Conservation (phyloP, 2,888 invertebrate genomes). For the Drosophila fulvimacula region DNA sequence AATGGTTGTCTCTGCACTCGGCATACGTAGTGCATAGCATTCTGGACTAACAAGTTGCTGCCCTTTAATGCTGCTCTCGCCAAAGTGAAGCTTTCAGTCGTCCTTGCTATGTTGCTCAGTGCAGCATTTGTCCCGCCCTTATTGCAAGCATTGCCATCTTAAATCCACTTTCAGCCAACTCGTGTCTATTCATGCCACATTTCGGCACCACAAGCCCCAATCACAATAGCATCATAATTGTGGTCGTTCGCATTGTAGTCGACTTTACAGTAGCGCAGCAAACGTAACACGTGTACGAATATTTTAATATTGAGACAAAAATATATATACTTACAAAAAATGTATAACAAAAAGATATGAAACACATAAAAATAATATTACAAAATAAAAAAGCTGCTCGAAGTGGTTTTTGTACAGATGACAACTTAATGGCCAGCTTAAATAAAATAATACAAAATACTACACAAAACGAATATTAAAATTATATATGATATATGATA, state of each 20-base stretch:
- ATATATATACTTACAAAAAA: not conserved
- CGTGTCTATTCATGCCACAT: no score
- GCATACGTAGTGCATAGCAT: conserved; percentile 99
- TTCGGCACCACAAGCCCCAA: not conserved
- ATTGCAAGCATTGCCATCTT: conserved; percentile 96
- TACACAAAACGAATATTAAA: no score
- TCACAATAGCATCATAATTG: not conserved
- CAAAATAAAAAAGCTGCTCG: no score
- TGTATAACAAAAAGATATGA: not conserved
- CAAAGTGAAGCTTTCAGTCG: conserved; percentile 91
- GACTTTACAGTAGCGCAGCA: not conserved
- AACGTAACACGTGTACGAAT: not conserved
- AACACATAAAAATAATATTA: no score
- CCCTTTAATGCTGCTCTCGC: conserved; percentile 97
- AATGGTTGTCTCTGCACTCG: conserved; percentile 92
- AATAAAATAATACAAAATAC: no score
- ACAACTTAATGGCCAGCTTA: no score
- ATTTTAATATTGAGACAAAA: not conserved
- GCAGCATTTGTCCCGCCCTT: conserved; percentile 87
- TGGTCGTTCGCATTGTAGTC: not conserved
- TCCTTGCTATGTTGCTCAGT: conserved; percentile 94
- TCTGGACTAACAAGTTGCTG: conserved; percentile 98
- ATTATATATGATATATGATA: no score
- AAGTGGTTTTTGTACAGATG: no score
- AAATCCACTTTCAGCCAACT: conserved; percentile 93